These are phyloP conservation scores for Xestia c-nigrum DNA, from an alignment of 2,888 invertebrate genomes.

Conservation along the genomic window DNA sequence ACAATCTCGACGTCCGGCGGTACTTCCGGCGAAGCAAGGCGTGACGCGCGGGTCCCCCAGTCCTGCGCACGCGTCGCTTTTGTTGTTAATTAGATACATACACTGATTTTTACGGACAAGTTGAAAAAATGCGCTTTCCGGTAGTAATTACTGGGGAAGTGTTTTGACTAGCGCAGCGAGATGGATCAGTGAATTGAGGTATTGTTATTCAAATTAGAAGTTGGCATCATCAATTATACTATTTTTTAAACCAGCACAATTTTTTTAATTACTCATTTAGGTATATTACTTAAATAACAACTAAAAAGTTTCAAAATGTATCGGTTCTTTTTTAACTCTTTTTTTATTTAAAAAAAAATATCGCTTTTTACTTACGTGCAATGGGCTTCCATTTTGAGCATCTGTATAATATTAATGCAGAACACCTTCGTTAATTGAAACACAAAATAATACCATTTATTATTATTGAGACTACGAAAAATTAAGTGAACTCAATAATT, in stretches of 20 bases:
- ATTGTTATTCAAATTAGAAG: conserved; percentile 37
- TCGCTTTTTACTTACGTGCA: conserved; percentile 21
- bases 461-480: neutral
- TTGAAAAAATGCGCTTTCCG: conserved; percentile 65
- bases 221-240: neutral
- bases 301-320: too few species aligned
- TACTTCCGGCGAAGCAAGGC: conserved; percentile 82
- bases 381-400: neutral
- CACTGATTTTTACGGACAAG: conserved; percentile 65
- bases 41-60: conserved; percentile 78
- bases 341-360: too few species aligned
- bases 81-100: conserved; percentile 69
- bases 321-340: too few species aligned
- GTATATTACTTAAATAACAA: too few species aligned
- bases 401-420: neutral
- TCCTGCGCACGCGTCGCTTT: conserved; percentile 84
- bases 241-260: too few species aligned
- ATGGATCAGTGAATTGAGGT: conserved; percentile 40
- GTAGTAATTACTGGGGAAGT: conserved; percentile 51
- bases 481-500: neutral
- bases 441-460: neutral
- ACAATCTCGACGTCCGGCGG: conserved; percentile 88
- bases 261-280: too few species aligned
- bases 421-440: neutral
- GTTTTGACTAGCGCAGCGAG: conserved; percentile 35